Conservation (phyloP, 1,140 invertebrate species). For the Caerostris extrusa region DNA sequence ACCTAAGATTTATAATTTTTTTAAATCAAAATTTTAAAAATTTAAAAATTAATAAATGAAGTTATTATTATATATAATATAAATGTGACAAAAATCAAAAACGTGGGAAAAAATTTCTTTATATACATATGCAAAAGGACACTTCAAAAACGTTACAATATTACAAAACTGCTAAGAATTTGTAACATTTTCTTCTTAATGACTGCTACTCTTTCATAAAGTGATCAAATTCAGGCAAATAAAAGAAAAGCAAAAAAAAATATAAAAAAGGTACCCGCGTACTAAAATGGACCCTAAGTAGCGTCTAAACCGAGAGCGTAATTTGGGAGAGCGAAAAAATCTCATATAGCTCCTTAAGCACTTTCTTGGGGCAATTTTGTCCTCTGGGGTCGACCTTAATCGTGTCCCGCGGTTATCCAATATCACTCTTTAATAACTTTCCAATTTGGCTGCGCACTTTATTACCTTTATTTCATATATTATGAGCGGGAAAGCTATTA, state of each 20-base stretch:
- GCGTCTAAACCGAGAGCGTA: conserved; percentile 43
- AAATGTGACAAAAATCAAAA: too few relatives aligned
- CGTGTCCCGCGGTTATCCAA: conserved; percentile 67
- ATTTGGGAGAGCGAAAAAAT: conserved; percentile 46
- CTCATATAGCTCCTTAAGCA: conserved; percentile 69
- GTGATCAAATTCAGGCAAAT: conserved; percentile 44
- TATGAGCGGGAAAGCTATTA: conserved; percentile 67
- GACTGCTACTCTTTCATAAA: conserved; percentile 45
- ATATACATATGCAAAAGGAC: too few relatives aligned
- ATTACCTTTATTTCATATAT: conserved; percentile 77
- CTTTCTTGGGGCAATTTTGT: conserved; percentile 72
- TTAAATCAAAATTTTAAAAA: too few relatives aligned
- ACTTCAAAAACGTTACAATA: too few relatives aligned
- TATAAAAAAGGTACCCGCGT: background rate
- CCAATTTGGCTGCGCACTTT: conserved; percentile 76
- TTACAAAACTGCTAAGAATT: background rate
- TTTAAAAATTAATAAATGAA: too few relatives aligned
- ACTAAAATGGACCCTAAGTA: conserved; percentile 37
- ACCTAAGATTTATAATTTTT: too few relatives aligned
- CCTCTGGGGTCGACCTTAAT: conserved; percentile 69
- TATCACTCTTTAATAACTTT: conserved; percentile 76
- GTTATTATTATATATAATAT: too few relatives aligned
- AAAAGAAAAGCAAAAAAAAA: background rate
- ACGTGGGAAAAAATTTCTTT: too few relatives aligned
- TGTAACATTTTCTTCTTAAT: conserved; percentile 49